phyloP scores from a whole-genome alignment of 2,113 vertebrate species.

The Urocolius indicus region DNA sequence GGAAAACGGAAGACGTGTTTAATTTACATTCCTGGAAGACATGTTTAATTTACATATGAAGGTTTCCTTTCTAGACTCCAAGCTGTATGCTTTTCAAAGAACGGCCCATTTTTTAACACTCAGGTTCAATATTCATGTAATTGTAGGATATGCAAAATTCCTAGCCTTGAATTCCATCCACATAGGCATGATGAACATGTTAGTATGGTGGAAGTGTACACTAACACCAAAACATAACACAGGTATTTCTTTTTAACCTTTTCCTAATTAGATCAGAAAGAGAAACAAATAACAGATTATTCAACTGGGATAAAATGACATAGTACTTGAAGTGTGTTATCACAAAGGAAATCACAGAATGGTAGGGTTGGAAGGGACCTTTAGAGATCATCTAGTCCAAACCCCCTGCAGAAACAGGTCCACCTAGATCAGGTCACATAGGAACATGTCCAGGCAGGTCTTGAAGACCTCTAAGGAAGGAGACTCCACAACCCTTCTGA shows the following conservation, averaged over 20 bases:
- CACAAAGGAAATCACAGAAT: background rate
- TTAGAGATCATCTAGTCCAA: too few relatives aligned
- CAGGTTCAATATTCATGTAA: background rate
- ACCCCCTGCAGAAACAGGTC: too few relatives aligned
- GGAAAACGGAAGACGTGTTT: background rate
- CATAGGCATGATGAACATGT: background rate
- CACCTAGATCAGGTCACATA: too few relatives aligned
- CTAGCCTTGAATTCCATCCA: background rate
- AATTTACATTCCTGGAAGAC: background rate
- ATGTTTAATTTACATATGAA: background rate
- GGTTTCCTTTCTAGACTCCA: background rate
- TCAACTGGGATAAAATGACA: background rate
- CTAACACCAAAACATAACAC: background rate
- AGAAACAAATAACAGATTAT: background rate
- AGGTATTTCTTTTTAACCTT: background rate
- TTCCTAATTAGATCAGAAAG: background rate
- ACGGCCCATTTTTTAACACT: background rate
- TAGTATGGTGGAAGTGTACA: background rate
- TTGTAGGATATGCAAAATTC: background rate
- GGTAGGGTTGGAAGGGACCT: too few relatives aligned
- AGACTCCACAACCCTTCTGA: too few relatives aligned
- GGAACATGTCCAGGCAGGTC: too few relatives aligned
- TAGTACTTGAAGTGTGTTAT: background rate
- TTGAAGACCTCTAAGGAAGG: too few relatives aligned
- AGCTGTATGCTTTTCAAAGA: background rate